Percentiles rank a stretch among this genome's conserved stretches.
Conservation (phyloP, 1,140 invertebrate genomes). For the Philaenus spumarius region DNA sequence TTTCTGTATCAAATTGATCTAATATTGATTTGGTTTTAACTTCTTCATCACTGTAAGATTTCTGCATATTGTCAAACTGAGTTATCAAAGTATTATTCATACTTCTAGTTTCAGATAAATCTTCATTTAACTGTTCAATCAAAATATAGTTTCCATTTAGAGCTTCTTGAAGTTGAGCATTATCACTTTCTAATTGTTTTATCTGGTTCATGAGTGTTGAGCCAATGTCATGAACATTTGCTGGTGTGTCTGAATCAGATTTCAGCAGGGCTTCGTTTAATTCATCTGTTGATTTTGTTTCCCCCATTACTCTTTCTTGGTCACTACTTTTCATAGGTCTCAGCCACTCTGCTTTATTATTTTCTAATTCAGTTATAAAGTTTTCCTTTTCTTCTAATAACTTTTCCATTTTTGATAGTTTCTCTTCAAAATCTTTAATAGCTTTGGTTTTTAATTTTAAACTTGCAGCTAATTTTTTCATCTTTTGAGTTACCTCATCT, state of each 20-base stretch:
- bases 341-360: not conserved
- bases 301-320: too few species aligned
- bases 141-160: conserved; percentile 4
- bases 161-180: conserved; percentile 7
- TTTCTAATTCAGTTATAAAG: not conserved
- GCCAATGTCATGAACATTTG: conserved; percentile 20
- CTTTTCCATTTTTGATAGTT: conserved; percentile 31
- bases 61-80: conserved; percentile 21
- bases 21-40: conserved; percentile 17
- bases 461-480: conserved; percentile 66
- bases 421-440: conserved; percentile 55
- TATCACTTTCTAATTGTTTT: conserved; percentile 20
- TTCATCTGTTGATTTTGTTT: not conserved
- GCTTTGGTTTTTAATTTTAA: conserved; percentile 61
- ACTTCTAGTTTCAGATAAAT: not conserved
- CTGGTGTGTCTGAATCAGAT: conserved; percentile 32
- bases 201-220: not conserved
- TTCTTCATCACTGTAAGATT: conserved; percentile 19
- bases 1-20: conserved; percentile 21
- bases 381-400: conserved; percentile 38
- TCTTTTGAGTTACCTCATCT: conserved; percentile 49
- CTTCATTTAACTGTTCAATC: not conserved
- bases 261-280: conserved; percentile 32
- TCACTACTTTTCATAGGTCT: too few species aligned
- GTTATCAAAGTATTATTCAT: conserved; percentile 7